Percentiles rank a stretch among this genome's conserved stretches.
Evolutionary conservation across 2,797 vertebrate species (phyloP).

Genomic region (Enteromius treurensis): DNA sequence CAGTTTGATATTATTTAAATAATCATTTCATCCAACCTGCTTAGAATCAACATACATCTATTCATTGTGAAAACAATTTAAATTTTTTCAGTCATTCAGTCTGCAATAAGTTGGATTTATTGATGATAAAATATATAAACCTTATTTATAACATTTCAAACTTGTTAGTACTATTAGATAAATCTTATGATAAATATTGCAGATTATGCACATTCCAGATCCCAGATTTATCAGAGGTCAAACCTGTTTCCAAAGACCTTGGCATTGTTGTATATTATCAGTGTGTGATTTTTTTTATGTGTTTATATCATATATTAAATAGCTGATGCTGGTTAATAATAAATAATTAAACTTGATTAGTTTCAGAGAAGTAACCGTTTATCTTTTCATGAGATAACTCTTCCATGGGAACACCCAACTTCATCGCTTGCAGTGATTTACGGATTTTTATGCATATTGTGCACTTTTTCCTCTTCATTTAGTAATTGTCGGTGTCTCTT

Average conservation of each 20-base stretch:
- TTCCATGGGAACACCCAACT: background rate
- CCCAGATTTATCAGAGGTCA: background rate
- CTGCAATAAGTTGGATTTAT: background rate
- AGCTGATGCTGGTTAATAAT: background rate
- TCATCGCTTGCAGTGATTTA: background rate
- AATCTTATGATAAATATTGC: background rate
- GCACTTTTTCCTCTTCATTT: background rate
- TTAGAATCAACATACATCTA: background rate
- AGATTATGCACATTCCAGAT: background rate
- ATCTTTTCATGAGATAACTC: slow-evolving; percentile 3
- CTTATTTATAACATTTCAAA: background rate
- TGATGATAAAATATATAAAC: background rate
- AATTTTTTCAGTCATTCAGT: background rate
- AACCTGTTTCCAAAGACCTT: background rate
- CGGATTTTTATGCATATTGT: background rate
- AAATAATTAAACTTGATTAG: background rate
- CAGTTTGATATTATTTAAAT: background rate
- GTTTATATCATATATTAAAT: background rate
- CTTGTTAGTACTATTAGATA: background rate
- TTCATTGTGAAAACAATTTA: background rate
- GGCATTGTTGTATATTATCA: background rate
- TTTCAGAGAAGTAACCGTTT: background rate
- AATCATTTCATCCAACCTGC: background rate
- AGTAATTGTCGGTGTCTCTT: background rate
- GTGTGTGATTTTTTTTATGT: background rate